These are phyloP conservation scores for Bradypus variegatus DNA, from an alignment of 2,797 vertebrate genomes.

Conservation along the genomic window DNA sequence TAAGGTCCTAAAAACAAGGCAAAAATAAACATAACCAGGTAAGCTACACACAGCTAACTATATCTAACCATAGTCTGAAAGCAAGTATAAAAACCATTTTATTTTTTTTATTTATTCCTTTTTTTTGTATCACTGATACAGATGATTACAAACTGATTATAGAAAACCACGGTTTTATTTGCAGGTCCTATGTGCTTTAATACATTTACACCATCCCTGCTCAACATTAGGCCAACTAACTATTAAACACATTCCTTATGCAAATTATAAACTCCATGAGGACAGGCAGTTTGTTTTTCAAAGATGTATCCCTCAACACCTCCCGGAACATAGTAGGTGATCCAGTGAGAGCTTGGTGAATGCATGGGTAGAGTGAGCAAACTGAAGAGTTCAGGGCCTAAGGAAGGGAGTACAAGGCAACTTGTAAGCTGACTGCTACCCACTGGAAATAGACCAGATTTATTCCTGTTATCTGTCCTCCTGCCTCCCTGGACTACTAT, in stretches of 20 bases:
- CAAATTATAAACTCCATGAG: not conserved
- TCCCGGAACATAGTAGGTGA: not conserved
- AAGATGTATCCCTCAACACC: not conserved
- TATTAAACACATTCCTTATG: not conserved
- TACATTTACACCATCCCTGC: not conserved
- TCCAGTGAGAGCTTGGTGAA: not conserved
- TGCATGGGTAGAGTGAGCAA: not conserved
- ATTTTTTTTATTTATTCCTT: not conserved
- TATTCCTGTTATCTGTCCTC: not conserved
- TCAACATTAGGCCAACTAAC: not conserved
- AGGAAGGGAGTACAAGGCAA: not conserved
- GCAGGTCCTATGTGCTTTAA: not conserved
- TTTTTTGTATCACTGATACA: not conserved
- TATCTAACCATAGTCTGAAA: not conserved
- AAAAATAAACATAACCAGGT: slow-evolving; percentile 5
- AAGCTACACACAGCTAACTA: not conserved
- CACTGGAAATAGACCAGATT: not conserved
- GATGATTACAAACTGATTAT: not conserved
- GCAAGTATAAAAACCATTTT: not conserved
- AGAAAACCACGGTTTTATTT: not conserved
- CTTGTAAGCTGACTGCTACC: not conserved
- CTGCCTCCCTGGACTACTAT: not conserved
- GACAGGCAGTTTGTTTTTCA: not conserved
- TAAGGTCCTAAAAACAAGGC: not conserved
- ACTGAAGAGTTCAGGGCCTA: not conserved